Conservation (phyloP, 2,113 vertebrate species). For the Cheilinus undulatus region DNA sequence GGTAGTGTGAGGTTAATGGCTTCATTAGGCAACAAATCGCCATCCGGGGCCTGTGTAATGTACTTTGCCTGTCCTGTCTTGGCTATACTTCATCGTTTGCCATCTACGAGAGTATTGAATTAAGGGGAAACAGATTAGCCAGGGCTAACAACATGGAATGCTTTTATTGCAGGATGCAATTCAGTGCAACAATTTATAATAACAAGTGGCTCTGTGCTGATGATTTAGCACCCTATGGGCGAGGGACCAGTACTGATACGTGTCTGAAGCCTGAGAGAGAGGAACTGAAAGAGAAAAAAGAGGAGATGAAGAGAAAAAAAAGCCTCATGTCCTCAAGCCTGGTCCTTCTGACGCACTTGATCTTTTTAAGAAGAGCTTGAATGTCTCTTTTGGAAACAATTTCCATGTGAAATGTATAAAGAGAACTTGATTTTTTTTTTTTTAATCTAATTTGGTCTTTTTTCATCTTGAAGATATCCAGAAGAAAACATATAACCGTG, state of each 20-base stretch:
- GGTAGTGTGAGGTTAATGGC: constrained; percentile 84
- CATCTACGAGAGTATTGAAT: constrained; percentile 77
- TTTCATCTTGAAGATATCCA: no score
- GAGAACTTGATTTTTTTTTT: not conserved
- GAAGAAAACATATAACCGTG: no score
- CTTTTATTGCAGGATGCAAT: constrained; percentile 71
- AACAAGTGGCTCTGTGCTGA: constrained; percentile 30
- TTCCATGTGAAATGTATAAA: not conserved
- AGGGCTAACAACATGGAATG: constrained; percentile 65
- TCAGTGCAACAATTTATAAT: constrained; percentile 68
- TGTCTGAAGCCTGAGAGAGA: constrained; percentile 14
- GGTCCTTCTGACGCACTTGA: not conserved
- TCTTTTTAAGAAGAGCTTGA: not conserved
- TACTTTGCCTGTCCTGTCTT: constrained; percentile 51
- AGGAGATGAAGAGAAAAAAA: constrained; percentile 4
- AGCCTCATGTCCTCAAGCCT: not conserved
- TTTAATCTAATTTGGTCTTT: no score
- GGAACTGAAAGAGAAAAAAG: not conserved
- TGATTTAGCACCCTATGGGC: constrained; percentile 58
- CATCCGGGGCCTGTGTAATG: constrained; percentile 72
- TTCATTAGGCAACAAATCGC: constrained; percentile 82
- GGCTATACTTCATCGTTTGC: constrained; percentile 81
- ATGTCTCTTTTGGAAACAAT: not conserved
- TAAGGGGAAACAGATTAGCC: constrained; percentile 77
- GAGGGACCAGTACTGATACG: not conserved